These are phyloP conservation scores for Hyppa rectilinea DNA, from an alignment of 2,888 invertebrate species.

Conservation along the genomic window DNA sequence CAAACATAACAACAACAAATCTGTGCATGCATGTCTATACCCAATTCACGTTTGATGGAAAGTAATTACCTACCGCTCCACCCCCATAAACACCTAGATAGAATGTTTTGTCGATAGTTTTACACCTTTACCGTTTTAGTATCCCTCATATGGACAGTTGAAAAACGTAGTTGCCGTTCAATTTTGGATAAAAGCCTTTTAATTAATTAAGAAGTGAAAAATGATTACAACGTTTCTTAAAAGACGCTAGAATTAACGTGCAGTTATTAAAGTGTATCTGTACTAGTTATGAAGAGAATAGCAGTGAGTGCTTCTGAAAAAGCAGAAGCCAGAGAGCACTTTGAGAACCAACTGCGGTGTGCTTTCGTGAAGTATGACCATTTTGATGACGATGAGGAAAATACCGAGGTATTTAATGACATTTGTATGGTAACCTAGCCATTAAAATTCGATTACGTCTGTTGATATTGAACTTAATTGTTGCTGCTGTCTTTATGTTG, in stretches of 20 bases:
- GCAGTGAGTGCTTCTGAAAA: conserved; percentile 76
- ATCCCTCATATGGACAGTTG: conserved; percentile 63
- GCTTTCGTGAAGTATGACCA: conserved; percentile 85
- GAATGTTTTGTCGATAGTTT: conserved; percentile 87
- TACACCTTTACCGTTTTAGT: conserved; percentile 77
- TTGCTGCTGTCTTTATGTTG: conserved; percentile 2
- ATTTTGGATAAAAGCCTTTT: not conserved
- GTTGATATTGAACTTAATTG: conserved; percentile 27
- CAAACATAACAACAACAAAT: conserved; percentile 29
- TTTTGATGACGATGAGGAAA: conserved; percentile 83
- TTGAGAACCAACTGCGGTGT: conserved; percentile 85
- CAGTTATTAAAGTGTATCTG: conserved; percentile 6
- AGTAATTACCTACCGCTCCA: conserved; percentile 68
- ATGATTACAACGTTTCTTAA: not conserved
- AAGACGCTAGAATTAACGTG: not conserved
- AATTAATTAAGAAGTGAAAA: conserved; percentile 6
- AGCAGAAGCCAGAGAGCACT: conserved; percentile 82
- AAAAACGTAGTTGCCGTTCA: conserved; percentile 27
- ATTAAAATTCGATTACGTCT: conserved; percentile 45
- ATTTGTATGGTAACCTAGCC: conserved; percentile 26
- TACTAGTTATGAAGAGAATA: conserved; percentile 65
- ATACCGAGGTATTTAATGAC: conserved; percentile 78
- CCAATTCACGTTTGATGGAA: conserved; percentile 64
- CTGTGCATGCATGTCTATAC: conserved; percentile 62
- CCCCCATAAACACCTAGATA: conserved; percentile 69